Evolutionary conservation across 2,888 invertebrate genomes (phyloP).

Genomic region (Anoplius nigerrimus): DNA sequence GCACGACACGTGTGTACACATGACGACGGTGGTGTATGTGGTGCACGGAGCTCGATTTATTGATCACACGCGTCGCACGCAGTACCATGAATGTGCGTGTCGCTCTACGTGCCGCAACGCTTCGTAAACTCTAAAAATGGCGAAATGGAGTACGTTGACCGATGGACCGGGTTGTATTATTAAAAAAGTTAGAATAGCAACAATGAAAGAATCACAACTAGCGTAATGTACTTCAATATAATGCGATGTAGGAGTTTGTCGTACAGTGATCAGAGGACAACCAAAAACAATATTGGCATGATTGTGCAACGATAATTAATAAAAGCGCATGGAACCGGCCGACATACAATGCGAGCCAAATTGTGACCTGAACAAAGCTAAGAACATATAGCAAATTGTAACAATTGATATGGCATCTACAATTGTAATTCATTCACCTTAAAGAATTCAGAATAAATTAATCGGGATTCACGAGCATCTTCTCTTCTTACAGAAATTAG

Average conservation of each 20-base stretch:
- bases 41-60: slow-evolving; percentile 70
- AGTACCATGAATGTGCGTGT: slow-evolving; percentile 57
- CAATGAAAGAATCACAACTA: neutral
- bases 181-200: neutral
- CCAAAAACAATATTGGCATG: too few relatives aligned
- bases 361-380: neutral
- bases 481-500: neutral
- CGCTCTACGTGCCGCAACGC: neutral
- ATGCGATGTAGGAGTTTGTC: neutral
- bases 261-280: too few relatives aligned
- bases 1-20: slow-evolving; percentile 18
- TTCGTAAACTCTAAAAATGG: neutral
- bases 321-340: too few relatives aligned
- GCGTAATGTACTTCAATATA: slow-evolving; percentile 13
- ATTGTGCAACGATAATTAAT: too few relatives aligned
- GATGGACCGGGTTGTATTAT: too few relatives aligned
- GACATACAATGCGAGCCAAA: too few relatives aligned
- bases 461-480: neutral
- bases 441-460: slow-evolving; percentile 1
- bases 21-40: slow-evolving; percentile 46
- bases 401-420: too few relatives aligned
- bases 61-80: slow-evolving; percentile 71
- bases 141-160: neutral
- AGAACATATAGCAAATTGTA: too few relatives aligned
- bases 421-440: neutral